These are phyloP conservation scores for Elysia crispata DNA, from an alignment of 2,888 invertebrate genomes.

Conservation along the genomic window DNA sequence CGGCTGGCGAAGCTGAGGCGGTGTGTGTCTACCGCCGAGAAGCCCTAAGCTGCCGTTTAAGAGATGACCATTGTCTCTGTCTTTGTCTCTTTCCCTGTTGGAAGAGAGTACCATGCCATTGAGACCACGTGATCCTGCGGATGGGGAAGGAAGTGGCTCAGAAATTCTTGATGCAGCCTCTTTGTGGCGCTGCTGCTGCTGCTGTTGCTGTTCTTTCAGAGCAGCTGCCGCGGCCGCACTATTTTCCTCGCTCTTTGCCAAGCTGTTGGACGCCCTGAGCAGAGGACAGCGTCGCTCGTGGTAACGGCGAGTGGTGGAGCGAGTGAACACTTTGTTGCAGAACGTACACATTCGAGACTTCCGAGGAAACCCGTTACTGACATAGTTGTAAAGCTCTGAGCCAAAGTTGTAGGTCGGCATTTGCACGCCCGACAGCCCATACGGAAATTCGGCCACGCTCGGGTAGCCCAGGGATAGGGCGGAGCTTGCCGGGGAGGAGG, in stretches of 20 bases:
- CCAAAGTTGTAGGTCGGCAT: constrained; percentile 70
- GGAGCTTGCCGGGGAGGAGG: constrained; percentile 43
- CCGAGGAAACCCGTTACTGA: constrained; percentile 70
- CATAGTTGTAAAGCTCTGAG: constrained; percentile 69
- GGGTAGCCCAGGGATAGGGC: constrained; percentile 45
- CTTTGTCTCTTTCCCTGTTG: too few species aligned
- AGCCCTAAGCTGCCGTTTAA: constrained; percentile 35
- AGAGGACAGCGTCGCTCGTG: constrained; percentile 73
- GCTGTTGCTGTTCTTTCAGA: constrained; percentile 31
- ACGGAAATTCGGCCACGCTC: constrained; percentile 61
- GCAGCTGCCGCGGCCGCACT: constrained; percentile 38
- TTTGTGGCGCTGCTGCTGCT: constrained; percentile 39
- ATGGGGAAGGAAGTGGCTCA: neutral
- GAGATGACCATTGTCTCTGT: too few species aligned
- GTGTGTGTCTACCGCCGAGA: constrained; percentile 44
- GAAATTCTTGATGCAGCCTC: constrained; percentile 21
- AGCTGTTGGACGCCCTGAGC: constrained; percentile 66
- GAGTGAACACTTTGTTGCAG: constrained; percentile 71
- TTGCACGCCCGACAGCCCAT: constrained; percentile 70
- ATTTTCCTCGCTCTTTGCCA: constrained; percentile 50
- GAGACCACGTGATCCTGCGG: neutral
- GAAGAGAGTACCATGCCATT: too few species aligned
- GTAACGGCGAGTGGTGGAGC: constrained; percentile 72
- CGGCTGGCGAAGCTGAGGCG: too few species aligned
- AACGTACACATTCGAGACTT: constrained; percentile 72